phyloP scores from a whole-genome alignment of 2,888 invertebrate species.

The Clanis bilineata region DNA sequence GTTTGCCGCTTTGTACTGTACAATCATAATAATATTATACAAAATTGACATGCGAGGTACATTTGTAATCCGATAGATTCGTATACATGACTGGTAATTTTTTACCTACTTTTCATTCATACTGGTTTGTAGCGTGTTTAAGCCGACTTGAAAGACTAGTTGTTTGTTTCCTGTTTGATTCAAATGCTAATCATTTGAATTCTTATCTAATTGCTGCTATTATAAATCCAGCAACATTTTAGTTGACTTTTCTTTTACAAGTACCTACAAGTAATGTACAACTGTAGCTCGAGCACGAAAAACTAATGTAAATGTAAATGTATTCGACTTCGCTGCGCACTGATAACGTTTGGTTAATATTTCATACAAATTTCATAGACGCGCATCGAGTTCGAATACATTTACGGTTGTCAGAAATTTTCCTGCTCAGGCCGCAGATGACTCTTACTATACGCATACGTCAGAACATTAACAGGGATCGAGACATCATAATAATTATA shows the following conservation, averaged over 20 bases:
- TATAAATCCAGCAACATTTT: not conserved
- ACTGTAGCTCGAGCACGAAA: not conserved
- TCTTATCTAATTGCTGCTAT: not conserved
- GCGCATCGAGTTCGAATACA: no score
- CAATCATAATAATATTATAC: not conserved
- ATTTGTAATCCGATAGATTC: not conserved
- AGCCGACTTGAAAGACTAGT: not conserved
- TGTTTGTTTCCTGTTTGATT: not conserved
- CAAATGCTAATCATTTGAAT: not conserved
- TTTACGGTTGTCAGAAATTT: no score
- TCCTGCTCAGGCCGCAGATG: no score
- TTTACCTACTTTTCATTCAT: conserved; percentile 7
- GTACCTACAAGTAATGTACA: no score
- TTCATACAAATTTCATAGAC: no score
- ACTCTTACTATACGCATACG: no score
- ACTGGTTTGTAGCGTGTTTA: not conserved
- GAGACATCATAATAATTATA: no score
- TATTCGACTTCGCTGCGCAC: no score
- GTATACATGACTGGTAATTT: not conserved
- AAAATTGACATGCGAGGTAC: not conserved
- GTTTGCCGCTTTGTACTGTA: no score
- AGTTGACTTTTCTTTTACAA: not conserved
- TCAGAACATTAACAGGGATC: no score
- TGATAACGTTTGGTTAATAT: no score
- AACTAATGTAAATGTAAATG: not conserved